A percentile compares a stretch with the other conserved stretches of the same genome.
These are phyloP conservation scores for Boloria euphrosyne DNA, from an alignment of 2,888 invertebrate species.

Conservation along the genomic window DNA sequence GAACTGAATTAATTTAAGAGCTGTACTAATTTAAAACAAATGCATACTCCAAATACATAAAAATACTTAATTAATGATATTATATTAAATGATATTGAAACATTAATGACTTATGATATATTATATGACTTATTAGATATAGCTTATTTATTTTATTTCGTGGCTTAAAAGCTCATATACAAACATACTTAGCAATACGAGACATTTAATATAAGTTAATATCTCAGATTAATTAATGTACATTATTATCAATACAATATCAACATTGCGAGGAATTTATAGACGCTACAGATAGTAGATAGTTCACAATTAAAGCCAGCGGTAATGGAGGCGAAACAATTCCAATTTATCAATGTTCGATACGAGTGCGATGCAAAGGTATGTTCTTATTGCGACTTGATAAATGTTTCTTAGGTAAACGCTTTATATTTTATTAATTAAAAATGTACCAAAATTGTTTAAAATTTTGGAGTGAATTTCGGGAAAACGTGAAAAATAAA, in stretches of 20 bases:
- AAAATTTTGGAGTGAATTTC: neutral
- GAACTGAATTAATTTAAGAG: too few relatives aligned
- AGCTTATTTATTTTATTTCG: too few relatives aligned
- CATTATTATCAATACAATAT: conserved; percentile 30
- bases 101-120: too few relatives aligned
- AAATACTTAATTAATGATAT: too few relatives aligned
- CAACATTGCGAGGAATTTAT: conserved; percentile 26
- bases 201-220: conserved; percentile 18
- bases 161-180: neutral
- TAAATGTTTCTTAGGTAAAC: neutral
- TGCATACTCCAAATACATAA: too few relatives aligned
- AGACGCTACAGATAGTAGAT: conserved; percentile 32
- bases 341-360: conserved; percentile 61
- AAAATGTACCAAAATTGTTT: neutral
- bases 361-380: conserved; percentile 49
- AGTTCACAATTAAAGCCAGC: conserved; percentile 47
- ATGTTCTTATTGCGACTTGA: conserved; percentile 34
- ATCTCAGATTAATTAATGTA: conserved; percentile 19
- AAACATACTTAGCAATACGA: neutral
- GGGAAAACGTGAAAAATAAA: too few relatives aligned
- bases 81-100: too few relatives aligned
- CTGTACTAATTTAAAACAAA: too few relatives aligned
- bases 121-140: too few relatives aligned
- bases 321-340: conserved; percentile 57
- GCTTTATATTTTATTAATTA: neutral